Evolutionary conservation across 2,888 invertebrate genomes (phyloP), one percentile per base, ranked within the genome.

Genomic region (Tetragonisca angustula): DNA sequence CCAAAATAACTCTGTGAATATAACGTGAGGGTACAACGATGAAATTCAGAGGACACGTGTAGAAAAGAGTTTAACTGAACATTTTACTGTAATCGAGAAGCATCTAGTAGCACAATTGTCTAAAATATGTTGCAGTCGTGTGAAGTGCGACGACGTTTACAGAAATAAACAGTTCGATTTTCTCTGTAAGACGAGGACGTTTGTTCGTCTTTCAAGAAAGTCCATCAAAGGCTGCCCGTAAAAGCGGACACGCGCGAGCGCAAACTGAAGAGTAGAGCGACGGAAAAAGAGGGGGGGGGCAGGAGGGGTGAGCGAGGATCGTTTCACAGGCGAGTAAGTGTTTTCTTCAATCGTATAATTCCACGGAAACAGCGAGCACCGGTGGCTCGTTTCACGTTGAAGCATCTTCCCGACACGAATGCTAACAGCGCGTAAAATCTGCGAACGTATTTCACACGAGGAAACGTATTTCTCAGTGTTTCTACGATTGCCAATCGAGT

Each of bases 291-390:
- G n/a, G n/a, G n/a, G n/a, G n/a, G n/a, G 9, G 11, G 43, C 6
- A 9, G 9, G 43, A 36, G 5, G 36, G 36, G 36, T 43, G 15
- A 15, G 5, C 56, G n/a, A 15, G n/a, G 56, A 43, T 71, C 59
- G 71, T 71, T 71, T 71, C 59, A 19, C 59, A 71, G 43, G 5
- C 71, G 71, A n/a, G 43, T 71, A 71, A 71, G 71, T 59, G 59
- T 71, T 71, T 71, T 59, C 71, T 56, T 71, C 71, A 59, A 71
- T 71, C 71, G 71, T 71, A 71, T 71, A 71, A 71, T 71, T 71
- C 24, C 59, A 19, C 24, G 43, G 71, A 54, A 59, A 43, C 59
- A 43, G 59, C 71, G 56, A 24, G 43, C 13, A 59, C 43, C 43
- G 24, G 70, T 54, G 9, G 43, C 59, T 36, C 71, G 43, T 43